Base-by-base conservation (phyloP, 1,140 invertebrate species). In the Spodoptera frugiperda region DNA sequence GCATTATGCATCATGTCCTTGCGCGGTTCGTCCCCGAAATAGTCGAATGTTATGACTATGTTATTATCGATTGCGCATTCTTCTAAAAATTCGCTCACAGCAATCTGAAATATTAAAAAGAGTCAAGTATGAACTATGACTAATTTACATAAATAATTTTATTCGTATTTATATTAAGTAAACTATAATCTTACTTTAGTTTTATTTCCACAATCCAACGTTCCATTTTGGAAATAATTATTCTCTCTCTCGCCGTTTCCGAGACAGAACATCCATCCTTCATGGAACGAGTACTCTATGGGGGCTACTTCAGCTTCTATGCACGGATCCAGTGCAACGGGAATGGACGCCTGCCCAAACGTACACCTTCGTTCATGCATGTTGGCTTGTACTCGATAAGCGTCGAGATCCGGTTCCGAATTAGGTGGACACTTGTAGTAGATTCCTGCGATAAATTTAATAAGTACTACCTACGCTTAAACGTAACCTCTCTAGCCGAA, bases 201-300 rank as follows among this genome's bases (percentile, higher is more conserved):
- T 84, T 93, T 94, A 72, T 92, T 92, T 12, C 92, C 92, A 76
- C 92, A 94, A 68, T 94, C 92, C 33, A 94, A 73, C 12, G 91
- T 94, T 8, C 92, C 92, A 72, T 94, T 94, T 76, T 89, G 86
- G 49, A 92, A 94, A 63, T 94, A 93, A 71, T 92, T 94, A 68
- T 90, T 92, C 67, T 94, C 92, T 68, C 92, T 86, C 21, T 94
- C 92, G 1, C 91, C 92, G 77, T 87, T 91, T 0, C 92, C 92
- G 11, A 94, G 84, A 59, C 92, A 94, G 75, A 94, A 94, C 92
- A 93, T 92, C 92, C 92, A 94, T 6, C 91, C 91, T 85, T 94
- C 92, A 49, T 90, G 83, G 59, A 90, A 94, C 0, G 92, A 94
- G 54, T 93, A 94, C 63, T 94, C 92, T 70, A 92, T 93, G 0